Evolutionary conservation across 2,797 vertebrate genomes (phyloP).

Genomic region (Arnoldichthys spilopterus): DNA sequence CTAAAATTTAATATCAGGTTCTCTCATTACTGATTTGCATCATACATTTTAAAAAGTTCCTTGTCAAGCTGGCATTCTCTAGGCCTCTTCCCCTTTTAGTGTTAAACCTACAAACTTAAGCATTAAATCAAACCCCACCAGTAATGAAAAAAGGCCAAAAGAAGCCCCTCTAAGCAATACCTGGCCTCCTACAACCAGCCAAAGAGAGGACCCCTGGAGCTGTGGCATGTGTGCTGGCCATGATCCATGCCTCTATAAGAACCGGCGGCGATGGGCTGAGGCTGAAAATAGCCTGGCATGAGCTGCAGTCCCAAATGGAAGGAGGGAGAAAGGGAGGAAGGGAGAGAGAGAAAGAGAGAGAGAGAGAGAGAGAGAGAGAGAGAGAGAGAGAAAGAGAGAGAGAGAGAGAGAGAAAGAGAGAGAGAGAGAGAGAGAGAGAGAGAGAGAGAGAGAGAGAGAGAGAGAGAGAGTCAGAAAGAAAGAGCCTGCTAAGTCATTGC

Average conservation of each 20-base stretch:
- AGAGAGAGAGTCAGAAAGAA: not conserved
- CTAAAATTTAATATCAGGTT: not conserved
- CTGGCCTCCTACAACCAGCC: conserved; percentile 29
- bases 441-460: not conserved
- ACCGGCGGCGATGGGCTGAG: conserved; percentile 51
- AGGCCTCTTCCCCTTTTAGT: not conserved
- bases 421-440: not conserved
- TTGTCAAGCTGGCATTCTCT: not conserved
- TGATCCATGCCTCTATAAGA: conserved; percentile 52
- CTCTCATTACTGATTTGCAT: not conserved
- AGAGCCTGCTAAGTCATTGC: conserved; percentile 47
- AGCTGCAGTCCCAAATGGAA: conserved; percentile 51
- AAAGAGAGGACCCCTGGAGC: conserved; percentile 38
- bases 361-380: not conserved
- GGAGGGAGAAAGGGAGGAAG: conserved; percentile 36
- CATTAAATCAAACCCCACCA: not conserved
- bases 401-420: conserved; percentile 44
- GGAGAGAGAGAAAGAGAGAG: not conserved
- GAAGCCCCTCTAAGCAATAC: conserved; percentile 5
- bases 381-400: not conserved
- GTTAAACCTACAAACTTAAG: not conserved
- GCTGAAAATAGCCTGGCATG: conserved; percentile 62
- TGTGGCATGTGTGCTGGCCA: conserved; percentile 53
- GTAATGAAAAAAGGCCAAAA: conserved; percentile 18
- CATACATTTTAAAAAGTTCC: not conserved